Conservation (phyloP, 1,140 invertebrate genomes). For the Conus betulinus region DNA sequence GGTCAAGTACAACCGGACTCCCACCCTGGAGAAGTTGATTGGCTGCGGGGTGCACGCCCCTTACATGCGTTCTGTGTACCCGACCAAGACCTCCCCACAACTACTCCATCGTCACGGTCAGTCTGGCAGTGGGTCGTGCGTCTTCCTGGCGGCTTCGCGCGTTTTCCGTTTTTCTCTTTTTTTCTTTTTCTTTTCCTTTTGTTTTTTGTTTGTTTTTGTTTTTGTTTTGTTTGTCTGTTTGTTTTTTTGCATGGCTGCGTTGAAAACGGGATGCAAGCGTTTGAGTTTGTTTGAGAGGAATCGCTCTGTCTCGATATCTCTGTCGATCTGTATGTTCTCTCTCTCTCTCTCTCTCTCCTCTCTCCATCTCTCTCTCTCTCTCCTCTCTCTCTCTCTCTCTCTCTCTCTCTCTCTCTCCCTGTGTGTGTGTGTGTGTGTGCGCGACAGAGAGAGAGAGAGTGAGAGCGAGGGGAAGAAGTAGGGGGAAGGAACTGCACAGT, state of each 20-base stretch:
- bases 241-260: neutral
- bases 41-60: conserved; percentile 79
- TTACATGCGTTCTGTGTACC: conserved; percentile 82
- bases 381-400: neutral
- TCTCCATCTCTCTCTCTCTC: neutral
- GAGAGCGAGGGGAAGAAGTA: too few species aligned
- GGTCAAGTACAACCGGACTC: conserved; percentile 74
- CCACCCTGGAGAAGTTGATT: conserved; percentile 78
- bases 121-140: conserved; percentile 17
- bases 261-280: too few species aligned
- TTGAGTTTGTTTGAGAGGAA: too few species aligned
- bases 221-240: neutral
- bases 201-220: neutral
- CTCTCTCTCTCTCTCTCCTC: too few species aligned
- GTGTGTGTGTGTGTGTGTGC: neutral
- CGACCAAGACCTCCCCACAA: conserved; percentile 89
- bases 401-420: neutral
- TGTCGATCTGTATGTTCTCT: too few species aligned
- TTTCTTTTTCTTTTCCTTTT: too few species aligned
- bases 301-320: too few species aligned
- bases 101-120: conserved; percentile 83
- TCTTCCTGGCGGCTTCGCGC: neutral
- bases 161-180: too few species aligned
- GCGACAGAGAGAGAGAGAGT: neutral
- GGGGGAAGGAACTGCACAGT: too few species aligned